Conservation (phyloP, 2,888 invertebrate genomes). For the Heteromurus nitidus region DNA sequence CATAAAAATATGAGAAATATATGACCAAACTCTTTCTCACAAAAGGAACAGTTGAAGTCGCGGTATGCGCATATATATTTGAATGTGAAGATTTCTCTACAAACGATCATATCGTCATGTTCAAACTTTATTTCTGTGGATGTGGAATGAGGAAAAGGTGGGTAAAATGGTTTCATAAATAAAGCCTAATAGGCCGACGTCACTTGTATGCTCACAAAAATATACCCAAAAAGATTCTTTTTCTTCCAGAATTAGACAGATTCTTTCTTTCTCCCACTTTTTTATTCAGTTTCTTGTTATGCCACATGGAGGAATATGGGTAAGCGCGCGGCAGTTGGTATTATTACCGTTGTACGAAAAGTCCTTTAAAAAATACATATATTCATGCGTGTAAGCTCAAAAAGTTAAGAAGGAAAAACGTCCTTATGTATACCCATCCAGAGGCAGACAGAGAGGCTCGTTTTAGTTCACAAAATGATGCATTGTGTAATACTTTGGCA, state of each 20-base stretch:
- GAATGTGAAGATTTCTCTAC: neutral
- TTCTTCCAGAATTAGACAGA: slow-evolving; percentile 58
- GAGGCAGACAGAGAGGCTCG: slow-evolving; percentile 27
- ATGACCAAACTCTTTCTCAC: slow-evolving; percentile 28
- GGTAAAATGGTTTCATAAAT: slow-evolving; percentile 72
- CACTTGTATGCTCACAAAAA: slow-evolving; percentile 41
- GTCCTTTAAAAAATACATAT: neutral
- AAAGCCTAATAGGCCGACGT: slow-evolving; percentile 68
- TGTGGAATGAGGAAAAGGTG: slow-evolving; percentile 71
- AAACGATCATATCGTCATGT: slow-evolving; percentile 6
- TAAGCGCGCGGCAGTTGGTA: slow-evolving; percentile 43
- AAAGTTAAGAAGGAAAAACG: slow-evolving; percentile 53
- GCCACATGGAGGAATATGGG: neutral
- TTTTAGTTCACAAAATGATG: slow-evolving; percentile 47
- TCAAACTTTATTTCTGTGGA: slow-evolving; percentile 26
- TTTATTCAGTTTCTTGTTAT: slow-evolving; percentile 24
- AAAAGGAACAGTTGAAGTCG: slow-evolving; percentile 27
- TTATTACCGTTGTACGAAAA: slow-evolving; percentile 12
- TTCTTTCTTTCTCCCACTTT: slow-evolving; percentile 10
- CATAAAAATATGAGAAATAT: slow-evolving; percentile 44
- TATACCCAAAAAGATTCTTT: slow-evolving; percentile 9
- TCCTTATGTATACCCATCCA: slow-evolving; percentile 6
- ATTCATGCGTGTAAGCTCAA: slow-evolving; percentile 31
- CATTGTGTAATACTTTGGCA: slow-evolving; percentile 26
- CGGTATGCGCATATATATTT: no score